A percentile compares a stretch with the other conserved stretches of the same genome.
phyloP scores from a whole-genome alignment of 2,888 invertebrate species.

The Stictocephala bisonia region DNA sequence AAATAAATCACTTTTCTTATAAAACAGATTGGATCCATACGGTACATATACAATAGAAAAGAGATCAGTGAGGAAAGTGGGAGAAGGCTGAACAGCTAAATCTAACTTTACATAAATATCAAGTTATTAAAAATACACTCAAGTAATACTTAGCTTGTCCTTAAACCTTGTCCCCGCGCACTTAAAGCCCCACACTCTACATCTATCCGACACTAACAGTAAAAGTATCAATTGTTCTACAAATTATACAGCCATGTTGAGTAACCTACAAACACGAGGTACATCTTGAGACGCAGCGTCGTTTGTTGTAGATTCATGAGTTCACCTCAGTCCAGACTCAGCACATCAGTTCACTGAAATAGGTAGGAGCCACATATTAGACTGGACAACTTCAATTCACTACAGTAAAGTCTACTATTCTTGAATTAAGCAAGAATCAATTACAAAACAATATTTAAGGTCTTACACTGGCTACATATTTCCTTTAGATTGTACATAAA shows the following conservation, averaged over 20 bases:
- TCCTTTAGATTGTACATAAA: no score
- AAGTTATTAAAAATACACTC: conserved; percentile 40
- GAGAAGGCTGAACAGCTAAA: conserved; percentile 20
- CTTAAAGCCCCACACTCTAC: conserved; percentile 21
- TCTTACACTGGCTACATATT: no score
- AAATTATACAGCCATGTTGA: conserved; percentile 17
- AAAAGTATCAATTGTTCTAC: conserved; percentile 16
- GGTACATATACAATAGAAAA: conserved; percentile 41
- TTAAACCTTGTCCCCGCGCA: conserved; percentile 7
- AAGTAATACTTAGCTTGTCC: conserved; percentile 34
- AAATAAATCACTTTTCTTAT: conserved; percentile 42
- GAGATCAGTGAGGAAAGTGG: conserved; percentile 23
- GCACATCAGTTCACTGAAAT: no score
- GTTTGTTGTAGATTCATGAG: no score
- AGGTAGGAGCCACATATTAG: no score
- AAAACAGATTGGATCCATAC: conserved; percentile 29
- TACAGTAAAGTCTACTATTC: no score
- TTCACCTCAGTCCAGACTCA: no score
- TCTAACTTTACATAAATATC: conserved; percentile 39
- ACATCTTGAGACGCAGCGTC: no score
- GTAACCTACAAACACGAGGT: no score
- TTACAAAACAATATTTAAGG: no score
- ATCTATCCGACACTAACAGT: conserved; percentile 27
- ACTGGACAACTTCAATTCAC: no score
- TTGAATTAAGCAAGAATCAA: no score